A percentile compares a stretch with the other conserved stretches of the same genome.
Conservation (phyloP, 2,797 vertebrate genomes). For the Falco novaeseelandiae region DNA sequence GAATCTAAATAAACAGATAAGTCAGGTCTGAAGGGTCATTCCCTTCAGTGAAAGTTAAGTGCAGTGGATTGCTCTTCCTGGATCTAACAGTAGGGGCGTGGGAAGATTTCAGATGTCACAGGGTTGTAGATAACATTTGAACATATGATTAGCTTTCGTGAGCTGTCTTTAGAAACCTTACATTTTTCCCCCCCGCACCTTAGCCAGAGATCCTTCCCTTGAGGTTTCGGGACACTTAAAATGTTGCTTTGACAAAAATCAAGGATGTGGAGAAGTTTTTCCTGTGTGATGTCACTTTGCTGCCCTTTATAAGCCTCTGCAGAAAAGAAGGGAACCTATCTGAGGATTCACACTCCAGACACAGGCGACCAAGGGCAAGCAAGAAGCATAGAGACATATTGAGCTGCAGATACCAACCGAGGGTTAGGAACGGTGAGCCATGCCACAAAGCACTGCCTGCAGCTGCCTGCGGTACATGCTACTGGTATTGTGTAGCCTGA, state of each 20-base stretch:
- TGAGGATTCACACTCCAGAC: neutral
- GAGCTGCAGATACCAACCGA: conserved; percentile 4
- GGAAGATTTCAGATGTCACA: conserved; percentile 71
- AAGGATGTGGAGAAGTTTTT: conserved; percentile 79
- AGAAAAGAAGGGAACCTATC: conserved; percentile 60
- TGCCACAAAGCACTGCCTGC: neutral
- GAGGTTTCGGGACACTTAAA: conserved; percentile 72
- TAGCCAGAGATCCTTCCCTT: conserved; percentile 70
- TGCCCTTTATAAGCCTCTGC: conserved; percentile 78
- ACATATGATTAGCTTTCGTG: conserved; percentile 72
- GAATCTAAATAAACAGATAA: neutral
- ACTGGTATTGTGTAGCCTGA: conserved; percentile 72
- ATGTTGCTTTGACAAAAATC: conserved; percentile 78
- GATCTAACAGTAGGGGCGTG: conserved; percentile 37
- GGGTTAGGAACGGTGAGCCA: neutral
- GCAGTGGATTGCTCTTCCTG: conserved; percentile 38
- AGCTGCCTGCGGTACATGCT: conserved; percentile 44
- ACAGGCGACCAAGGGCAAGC: neutral
- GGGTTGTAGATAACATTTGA: conserved; percentile 75
- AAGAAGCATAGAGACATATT: neutral
- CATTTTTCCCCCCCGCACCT: conserved; percentile 58
- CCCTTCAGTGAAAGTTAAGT: conserved; percentile 1
- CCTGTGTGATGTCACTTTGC: conserved; percentile 79
- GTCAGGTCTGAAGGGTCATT: conserved; percentile 27
- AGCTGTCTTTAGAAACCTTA: conserved; percentile 75